Conservation (phyloP, 2,113 vertebrate genomes). For the Drymodes brunneopygia region DNA sequence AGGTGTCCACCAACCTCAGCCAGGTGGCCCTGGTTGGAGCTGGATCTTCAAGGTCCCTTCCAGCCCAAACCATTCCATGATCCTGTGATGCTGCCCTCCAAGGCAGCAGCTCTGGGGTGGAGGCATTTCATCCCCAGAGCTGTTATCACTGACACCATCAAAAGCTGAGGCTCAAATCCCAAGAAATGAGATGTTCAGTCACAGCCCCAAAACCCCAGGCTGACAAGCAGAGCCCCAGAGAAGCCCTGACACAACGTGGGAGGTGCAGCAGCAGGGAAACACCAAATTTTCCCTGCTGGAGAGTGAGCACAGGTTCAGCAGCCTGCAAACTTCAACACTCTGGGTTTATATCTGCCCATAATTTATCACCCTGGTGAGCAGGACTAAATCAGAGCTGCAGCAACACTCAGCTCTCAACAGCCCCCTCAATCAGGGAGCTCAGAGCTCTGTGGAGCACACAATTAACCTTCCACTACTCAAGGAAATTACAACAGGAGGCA, state of each 20-base stretch:
- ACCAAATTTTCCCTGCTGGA: not conserved
- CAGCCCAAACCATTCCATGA: not conserved
- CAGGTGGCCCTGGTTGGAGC: too few relatives aligned
- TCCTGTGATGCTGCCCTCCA: not conserved
- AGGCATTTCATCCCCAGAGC: not conserved
- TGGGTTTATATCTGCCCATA: not conserved
- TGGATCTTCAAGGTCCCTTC: not conserved
- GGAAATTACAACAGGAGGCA: not conserved
- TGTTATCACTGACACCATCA: fast-evolving
- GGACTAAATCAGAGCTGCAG: conserved; percentile 20
- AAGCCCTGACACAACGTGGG: not conserved
- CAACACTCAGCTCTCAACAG: conserved; percentile 14
- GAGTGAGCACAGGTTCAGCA: not conserved
- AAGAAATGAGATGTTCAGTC: not conserved
- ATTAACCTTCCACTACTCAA: conserved; percentile 25
- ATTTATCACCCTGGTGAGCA: conserved; percentile 17
- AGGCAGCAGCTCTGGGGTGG: not conserved
- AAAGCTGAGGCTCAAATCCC: not conserved
- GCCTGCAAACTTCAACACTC: not conserved
- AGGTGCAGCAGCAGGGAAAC: not conserved
- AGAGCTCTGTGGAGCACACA: not conserved
- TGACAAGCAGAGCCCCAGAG: not conserved
- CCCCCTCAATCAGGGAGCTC: conserved; percentile 25
- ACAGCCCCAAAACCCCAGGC: not conserved
- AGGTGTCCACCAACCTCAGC: not conserved